Evolutionary conservation across 2,113 vertebrate genomes (phyloP).

Genomic region (Paedocypris sp.): DNA sequence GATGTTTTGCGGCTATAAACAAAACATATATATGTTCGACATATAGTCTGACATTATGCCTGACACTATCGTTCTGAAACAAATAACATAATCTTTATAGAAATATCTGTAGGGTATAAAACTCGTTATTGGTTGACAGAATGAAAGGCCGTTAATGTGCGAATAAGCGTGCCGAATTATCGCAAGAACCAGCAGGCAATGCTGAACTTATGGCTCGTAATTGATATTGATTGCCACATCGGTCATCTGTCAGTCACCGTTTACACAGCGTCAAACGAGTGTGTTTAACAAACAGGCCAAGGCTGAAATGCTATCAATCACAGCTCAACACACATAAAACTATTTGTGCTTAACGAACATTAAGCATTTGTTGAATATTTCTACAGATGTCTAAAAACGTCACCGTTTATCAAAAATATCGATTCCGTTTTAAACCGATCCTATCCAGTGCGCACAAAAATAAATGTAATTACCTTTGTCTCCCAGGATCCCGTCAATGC

Average conservation of each 20-base stretch:
- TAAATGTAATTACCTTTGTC: constrained; percentile 78
- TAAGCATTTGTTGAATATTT: too few relatives aligned
- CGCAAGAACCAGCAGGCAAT: constrained; percentile 13
- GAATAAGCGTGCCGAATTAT: constrained; percentile 19
- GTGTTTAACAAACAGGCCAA: constrained; percentile 70
- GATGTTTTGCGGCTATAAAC: too few relatives aligned
- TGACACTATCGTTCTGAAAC: too few relatives aligned
- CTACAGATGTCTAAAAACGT: too few relatives aligned
- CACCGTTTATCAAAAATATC: not conserved
- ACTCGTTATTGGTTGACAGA: not conserved
- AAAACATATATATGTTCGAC: too few relatives aligned
- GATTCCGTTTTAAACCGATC: not conserved
- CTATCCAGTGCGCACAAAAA: not conserved
- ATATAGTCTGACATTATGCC: too few relatives aligned
- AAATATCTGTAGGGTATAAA: not conserved
- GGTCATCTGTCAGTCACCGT: constrained; percentile 72
- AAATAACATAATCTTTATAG: not conserved
- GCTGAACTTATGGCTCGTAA: constrained; percentile 43
- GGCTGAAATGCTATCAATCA: constrained; percentile 33
- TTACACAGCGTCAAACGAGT: constrained; percentile 61
- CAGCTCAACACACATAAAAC: constrained; percentile 50
- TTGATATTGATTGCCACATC: constrained; percentile 75
- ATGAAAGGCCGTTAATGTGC: constrained; percentile 27
- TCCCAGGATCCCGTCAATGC: constrained; percentile 90
- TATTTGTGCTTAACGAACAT: too few relatives aligned